A percentile compares a stretch with the other conserved stretches of the same genome.
These are phyloP conservation scores for Drosophila rhopaloa DNA, from an alignment of 1,140 invertebrate species.

Conservation along the genomic window DNA sequence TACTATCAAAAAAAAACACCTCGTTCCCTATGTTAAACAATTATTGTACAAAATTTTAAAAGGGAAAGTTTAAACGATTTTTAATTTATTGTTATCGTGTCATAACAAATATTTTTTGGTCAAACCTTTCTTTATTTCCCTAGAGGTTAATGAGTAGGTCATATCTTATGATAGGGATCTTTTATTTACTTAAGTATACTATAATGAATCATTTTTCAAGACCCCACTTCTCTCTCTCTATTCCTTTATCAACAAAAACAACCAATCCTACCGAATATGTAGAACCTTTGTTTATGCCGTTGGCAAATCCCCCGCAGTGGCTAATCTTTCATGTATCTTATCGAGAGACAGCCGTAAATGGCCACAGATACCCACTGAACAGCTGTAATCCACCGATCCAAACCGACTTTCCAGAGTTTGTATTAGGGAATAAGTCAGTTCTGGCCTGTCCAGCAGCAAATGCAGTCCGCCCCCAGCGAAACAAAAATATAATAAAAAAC, in stretches of 20 bases:
- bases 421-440: conserved; percentile 15
- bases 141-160: too few relatives aligned
- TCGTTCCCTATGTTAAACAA: too few relatives aligned
- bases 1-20: background rate
- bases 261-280: background rate
- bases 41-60: too few relatives aligned
- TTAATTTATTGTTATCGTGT: too few relatives aligned
- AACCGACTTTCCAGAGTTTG: conserved; percentile 8
- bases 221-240: background rate
- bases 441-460: conserved; percentile 27
- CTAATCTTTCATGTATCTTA: conserved; percentile 48
- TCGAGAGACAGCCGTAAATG: conserved; percentile 35
- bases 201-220: background rate
- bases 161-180: too few relatives aligned
- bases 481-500: background rate
- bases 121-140: too few relatives aligned
- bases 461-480: conserved; percentile 20
- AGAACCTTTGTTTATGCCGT: conserved; percentile 15
- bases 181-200: too few relatives aligned
- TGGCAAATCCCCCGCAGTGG: conserved; percentile 19
- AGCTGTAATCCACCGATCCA: conserved; percentile 15
- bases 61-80: too few relatives aligned
- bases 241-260: background rate
- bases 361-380: conserved; percentile 21
- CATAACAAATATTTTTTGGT: too few relatives aligned